Evolutionary conservation across 2,113 vertebrate species (phyloP), one percentile per base, ranked within the genome.

Genomic region (Mormyrus iriodes): DNA sequence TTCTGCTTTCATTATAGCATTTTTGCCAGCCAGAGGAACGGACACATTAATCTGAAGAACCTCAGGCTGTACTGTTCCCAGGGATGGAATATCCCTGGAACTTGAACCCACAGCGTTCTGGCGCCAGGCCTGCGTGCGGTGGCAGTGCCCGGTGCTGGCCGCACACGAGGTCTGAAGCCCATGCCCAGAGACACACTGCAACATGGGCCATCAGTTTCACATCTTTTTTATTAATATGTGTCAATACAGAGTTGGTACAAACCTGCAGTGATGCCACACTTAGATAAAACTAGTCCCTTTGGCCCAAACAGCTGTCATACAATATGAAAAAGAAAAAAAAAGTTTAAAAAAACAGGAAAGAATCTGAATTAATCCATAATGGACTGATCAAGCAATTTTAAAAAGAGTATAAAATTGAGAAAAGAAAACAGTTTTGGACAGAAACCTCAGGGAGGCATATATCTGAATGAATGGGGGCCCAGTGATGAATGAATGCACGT

Each of bases 171-270:
- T 53, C 35, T 53, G 49, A 53, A 55, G 27, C 85, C 12, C n/a
- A 21, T 27, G 12, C 49, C 46, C 3, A 86, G 27, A 2, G 49
- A 86, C 49, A 55, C 12, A 19, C 49, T 19, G 48, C 35, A n/a
- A 35, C 85, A 27, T 10, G 7, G 15, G 4, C 13, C 13, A 17
- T 86, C 51, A 86, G 31, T 87, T 89, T 89, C 49, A 86, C 51
- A 42, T 49, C 93, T 92, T 91, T 91, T 95, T 95, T 95, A 95
- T 95, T 95, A 94, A 93, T 94, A 94, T 94, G 94, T 94, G 93
- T 92, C 92, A 93, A 95, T 93, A 94, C 94, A 95, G 94, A 93
- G 95, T 94, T 90, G 90, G 58, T 91, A 92, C 84, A 92, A 92
- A 95, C 94, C 94, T 93, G 93, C 92, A 89, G 93, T 92, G 92